Evolutionary conservation across 1,140 invertebrate genomes (phyloP), one percentile per base, ranked within the genome.

Genomic region (Habropoda laboriosa): DNA sequence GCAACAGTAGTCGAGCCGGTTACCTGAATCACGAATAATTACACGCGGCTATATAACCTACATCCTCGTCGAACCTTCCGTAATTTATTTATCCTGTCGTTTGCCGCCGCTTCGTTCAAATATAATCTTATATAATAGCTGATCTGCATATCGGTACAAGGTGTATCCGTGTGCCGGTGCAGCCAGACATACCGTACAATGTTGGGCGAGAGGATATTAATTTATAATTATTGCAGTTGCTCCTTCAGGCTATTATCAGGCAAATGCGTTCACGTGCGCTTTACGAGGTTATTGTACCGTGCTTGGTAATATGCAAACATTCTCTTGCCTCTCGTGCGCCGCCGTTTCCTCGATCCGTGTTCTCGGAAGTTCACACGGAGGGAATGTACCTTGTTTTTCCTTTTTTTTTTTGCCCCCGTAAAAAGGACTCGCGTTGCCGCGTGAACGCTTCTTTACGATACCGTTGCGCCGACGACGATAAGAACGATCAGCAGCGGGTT

Each of bases 1-100:
- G 51, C 66, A 60, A 70, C 67, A 61, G 75, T 49, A 60, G 75
- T 71, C 66, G 66, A 61, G 66, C 66, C 66, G 75, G 67, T 78
- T 78, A 49, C 21, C 35, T 18, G 76, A 45, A 72, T 72, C 67
- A 47, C 67, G 76, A 79, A 72, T 79, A 72, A 61, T 72, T 61
- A 53, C 47, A 18, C 21, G 3, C 47, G n/a, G 30, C 63, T 27
- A 57, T n/a, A n/a, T 79, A 71, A 63, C 57, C 76, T 40, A 63
- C 58, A 63, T 63, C 58, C 76, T 49, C 60, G 45, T 58, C 45
- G 47, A 45, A 61, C 24, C 10, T n/a, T 42, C 0, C 12, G 47
- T 21, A 42, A 55, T 64, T 57, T 55, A 47, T 63, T 66, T 57
- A 45, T 64, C n/a, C 32, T 38, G n/a, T 24, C 18, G 35, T 35